A percentile compares a stretch with the other conserved stretches of the same genome.
Conservation (phyloP, 1,140 invertebrate species). For the Dreissena polymorpha region DNA sequence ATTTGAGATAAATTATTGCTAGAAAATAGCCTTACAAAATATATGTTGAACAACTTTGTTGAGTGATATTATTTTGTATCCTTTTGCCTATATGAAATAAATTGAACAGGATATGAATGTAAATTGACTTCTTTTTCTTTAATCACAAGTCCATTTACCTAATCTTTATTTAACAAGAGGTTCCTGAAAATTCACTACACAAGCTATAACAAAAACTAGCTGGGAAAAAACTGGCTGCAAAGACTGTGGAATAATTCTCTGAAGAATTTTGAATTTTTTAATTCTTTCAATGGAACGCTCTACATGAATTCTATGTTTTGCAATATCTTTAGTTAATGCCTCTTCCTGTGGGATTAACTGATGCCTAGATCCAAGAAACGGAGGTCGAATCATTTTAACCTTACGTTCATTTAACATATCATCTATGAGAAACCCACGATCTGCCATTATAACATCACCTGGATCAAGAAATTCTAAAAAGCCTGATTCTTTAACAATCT, state of each 20-base stretch:
- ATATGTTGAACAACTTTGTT: no score
- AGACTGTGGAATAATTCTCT: no score
- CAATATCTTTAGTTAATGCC: slow-evolving; percentile 51
- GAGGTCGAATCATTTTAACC: slow-evolving; percentile 52
- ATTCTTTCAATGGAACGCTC: no score
- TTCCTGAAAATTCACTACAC: slow-evolving; percentile 56
- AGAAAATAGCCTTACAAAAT: no score
- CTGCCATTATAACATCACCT: slow-evolving; percentile 59
- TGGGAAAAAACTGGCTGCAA: slow-evolving; percentile 52
- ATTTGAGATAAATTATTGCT: no score
- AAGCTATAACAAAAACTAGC: slow-evolving; percentile 50
- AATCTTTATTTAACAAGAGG: slow-evolving; percentile 45
- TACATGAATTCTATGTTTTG: slow-evolving; percentile 63
- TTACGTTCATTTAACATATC: slow-evolving; percentile 47
- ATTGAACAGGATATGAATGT: background rate
- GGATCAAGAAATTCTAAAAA: no score
- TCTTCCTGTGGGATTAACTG: no score
- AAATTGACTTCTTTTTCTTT: no score
- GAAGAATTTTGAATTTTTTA: no score
- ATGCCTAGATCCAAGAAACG: slow-evolving; percentile 40
- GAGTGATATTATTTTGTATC: no score
- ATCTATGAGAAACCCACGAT: no score
- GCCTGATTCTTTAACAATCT: slow-evolving; percentile 52
- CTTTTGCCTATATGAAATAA: background rate
- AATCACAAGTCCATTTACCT: no score